These are phyloP conservation scores for Petrolisthes cinctipes DNA, from an alignment of 2,888 invertebrate species.

Conservation along the genomic window DNA sequence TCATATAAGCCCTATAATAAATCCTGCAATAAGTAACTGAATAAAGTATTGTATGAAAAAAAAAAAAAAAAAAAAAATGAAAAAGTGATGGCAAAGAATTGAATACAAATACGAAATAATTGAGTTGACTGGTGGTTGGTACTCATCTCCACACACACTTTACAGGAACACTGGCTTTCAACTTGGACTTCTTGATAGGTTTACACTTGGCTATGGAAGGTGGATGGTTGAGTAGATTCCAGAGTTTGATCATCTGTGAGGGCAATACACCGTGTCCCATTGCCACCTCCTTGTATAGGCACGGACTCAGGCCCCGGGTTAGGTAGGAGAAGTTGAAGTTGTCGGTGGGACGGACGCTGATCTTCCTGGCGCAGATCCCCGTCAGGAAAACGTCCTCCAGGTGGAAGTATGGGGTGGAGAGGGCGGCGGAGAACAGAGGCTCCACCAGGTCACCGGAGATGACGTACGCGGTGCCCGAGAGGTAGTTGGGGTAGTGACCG, in stretches of 20 bases:
- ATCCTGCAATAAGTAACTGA: no score
- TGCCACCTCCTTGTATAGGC: slow-evolving; percentile 66
- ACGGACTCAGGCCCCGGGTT: slow-evolving; percentile 65
- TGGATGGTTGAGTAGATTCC: slow-evolving; percentile 63
- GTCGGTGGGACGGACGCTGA: slow-evolving; percentile 65
- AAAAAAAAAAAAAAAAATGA: no score
- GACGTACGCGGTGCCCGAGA: slow-evolving; percentile 69
- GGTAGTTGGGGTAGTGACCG: slow-evolving; percentile 68
- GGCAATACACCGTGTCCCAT: slow-evolving; percentile 66
- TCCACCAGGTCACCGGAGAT: slow-evolving; percentile 67
- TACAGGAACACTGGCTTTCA: slow-evolving; percentile 22
- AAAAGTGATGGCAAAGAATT: no score
- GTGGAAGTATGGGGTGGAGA: slow-evolving; percentile 67
- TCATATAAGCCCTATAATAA: no score
- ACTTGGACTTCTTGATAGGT: slow-evolving; percentile 43
- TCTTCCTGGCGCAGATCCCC: slow-evolving; percentile 67
- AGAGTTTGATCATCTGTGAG: slow-evolving; percentile 64
- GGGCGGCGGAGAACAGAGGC: slow-evolving; percentile 67
- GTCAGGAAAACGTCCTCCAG: slow-evolving; percentile 69
- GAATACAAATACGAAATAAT: no score
- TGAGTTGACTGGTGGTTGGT: no score
- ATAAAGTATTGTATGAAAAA: no score
- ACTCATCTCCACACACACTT: slow-evolving; percentile 45
- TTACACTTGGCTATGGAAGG: slow-evolving; percentile 37
- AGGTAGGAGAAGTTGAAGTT: slow-evolving; percentile 66